Evolutionary conservation across 2,113 vertebrate species (phyloP).

Genomic region (Antigone vipio): DNA sequence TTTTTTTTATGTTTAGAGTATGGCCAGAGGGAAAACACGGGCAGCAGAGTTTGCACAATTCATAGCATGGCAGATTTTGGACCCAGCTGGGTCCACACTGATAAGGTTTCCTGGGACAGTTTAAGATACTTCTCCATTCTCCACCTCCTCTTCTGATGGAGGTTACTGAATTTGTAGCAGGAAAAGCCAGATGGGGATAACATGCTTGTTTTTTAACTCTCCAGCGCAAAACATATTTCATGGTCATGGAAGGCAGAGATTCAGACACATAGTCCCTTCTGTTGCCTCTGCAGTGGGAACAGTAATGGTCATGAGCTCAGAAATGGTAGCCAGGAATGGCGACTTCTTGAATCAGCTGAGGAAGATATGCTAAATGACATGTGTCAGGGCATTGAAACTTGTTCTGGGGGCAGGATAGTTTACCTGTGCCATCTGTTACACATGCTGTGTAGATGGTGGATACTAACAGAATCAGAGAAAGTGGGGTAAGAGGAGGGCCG

Average conservation of each 20-base stretch:
- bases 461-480: neutral
- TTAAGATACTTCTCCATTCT: neutral
- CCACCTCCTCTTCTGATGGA: neutral
- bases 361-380: neutral
- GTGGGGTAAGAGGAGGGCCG: neutral
- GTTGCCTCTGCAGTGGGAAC: neutral
- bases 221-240: neutral
- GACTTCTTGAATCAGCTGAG: neutral
- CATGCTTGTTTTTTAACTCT: neutral
- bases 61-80: neutral
- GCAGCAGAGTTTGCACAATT: neutral
- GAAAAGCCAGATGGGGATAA: neutral
- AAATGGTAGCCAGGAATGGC: neutral
- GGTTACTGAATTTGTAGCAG: neutral
- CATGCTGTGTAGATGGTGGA: neutral
- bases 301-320: neutral
- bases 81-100: neutral
- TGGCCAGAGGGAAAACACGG: neutral
- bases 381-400: neutral
- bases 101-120: neutral
- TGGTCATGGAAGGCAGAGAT: neutral
- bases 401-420: neutral
- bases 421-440: neutral
- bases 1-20: neutral
- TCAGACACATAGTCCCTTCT: neutral